Percentiles rank a stretch among this genome's conserved stretches.
Conservation (phyloP, 2,113 vertebrate species). For the Pelecanoides urinatrix region DNA sequence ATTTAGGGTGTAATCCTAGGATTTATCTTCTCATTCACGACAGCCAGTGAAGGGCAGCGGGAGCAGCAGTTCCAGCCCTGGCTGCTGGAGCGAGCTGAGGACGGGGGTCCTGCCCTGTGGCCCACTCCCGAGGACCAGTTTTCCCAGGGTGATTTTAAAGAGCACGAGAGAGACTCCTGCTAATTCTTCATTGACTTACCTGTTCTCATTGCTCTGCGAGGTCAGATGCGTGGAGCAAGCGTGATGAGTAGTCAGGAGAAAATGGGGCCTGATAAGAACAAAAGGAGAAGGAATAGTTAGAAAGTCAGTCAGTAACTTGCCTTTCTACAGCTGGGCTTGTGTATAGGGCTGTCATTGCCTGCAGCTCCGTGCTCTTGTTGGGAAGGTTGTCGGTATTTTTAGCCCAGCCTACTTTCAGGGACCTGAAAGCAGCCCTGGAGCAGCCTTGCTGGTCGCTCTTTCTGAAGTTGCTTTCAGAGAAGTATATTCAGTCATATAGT, state of each 20-base stretch:
- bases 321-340: background rate
- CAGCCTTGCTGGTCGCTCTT: background rate
- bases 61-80: background rate
- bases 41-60: background rate
- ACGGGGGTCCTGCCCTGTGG: background rate
- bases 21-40: background rate
- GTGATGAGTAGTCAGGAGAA: background rate
- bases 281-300: background rate
- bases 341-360: background rate
- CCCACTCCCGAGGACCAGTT: background rate
- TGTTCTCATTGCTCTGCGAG: background rate
- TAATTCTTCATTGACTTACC: background rate
- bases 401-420: background rate
- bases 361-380: background rate
- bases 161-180: background rate
- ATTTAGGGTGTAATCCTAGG: background rate
- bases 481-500: background rate
- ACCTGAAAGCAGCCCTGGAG: background rate
- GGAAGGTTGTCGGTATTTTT: background rate
- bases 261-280: background rate
- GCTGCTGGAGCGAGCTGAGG: background rate
- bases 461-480: background rate
- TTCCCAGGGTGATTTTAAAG: background rate
- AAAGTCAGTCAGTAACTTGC: background rate
- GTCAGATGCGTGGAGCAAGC: background rate